phyloP scores from a whole-genome alignment of 2,113 vertebrate species.

The Spheniscus mendiculus region DNA sequence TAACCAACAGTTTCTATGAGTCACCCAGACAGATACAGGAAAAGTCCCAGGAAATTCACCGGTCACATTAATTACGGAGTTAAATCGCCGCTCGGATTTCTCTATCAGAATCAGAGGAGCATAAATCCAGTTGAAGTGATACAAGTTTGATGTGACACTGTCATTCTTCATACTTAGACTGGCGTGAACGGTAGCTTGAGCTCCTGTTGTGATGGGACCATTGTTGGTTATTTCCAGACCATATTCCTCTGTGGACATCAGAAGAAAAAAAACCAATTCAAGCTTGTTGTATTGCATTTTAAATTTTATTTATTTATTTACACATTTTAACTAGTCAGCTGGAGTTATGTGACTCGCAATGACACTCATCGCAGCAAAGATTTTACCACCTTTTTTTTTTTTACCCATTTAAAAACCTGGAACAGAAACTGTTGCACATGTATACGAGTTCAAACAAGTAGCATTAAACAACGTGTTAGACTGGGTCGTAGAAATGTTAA shows the following conservation, averaged over 20 bases:
- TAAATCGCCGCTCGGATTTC: conserved; percentile 20
- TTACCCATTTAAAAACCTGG: background rate
- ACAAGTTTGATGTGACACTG: background rate
- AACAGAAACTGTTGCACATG: background rate
- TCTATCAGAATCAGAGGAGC: conserved; percentile 67
- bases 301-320: background rate
- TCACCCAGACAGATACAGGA: conserved; percentile 74
- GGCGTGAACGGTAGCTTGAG: conserved; percentile 63
- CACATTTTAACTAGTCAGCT: background rate
- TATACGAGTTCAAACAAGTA: background rate
- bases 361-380: background rate
- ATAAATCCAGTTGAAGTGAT: conserved; percentile 75
- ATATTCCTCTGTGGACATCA: conserved; percentile 32
- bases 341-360: background rate
- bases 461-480: background rate
- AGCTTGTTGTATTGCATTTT: background rate
- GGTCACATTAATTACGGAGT: conserved; percentile 21
- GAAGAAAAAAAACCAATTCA: background rate
- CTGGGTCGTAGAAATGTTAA: background rate
- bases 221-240: conserved; percentile 62
- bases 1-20: conserved; percentile 46
- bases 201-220: conserved; percentile 69
- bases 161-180: conserved; percentile 31
- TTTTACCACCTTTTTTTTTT: background rate
- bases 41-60: conserved; percentile 61